Evolutionary conservation across 2,888 invertebrate genomes (phyloP).

Genomic region (Lepidonotus clava): DNA sequence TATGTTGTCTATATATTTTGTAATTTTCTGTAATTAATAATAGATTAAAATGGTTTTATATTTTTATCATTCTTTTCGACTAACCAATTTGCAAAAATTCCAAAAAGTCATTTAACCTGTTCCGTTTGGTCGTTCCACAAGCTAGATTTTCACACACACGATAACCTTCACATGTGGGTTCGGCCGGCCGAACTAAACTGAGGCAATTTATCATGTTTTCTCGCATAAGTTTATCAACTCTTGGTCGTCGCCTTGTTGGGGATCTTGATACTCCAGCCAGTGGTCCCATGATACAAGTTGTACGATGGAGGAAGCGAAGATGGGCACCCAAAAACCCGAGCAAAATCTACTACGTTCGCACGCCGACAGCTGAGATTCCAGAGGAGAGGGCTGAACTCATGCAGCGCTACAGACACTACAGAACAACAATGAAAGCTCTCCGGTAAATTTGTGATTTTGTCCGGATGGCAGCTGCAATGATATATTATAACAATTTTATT

Average conservation of each 20-base stretch:
- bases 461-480: no score
- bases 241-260: not conserved
- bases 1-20: no score
- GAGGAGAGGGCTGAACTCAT: slow-evolving; percentile 67
- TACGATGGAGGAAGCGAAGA: slow-evolving; percentile 73
- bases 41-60: no score
- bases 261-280: slow-evolving; percentile 28
- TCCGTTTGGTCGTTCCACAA: slow-evolving; percentile 13
- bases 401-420: slow-evolving; percentile 64
- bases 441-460: slow-evolving; percentile 64
- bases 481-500: no score
- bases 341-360: slow-evolving; percentile 72
- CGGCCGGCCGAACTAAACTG: not conserved
- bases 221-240: not conserved
- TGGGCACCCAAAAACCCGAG: slow-evolving; percentile 68
- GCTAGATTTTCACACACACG: not conserved
- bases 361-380: slow-evolving; percentile 68
- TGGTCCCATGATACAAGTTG: slow-evolving; percentile 41
- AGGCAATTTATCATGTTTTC: slow-evolving; percentile 35
- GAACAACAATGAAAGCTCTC: slow-evolving; percentile 64
- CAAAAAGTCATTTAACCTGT: not conserved
- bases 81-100: no score
- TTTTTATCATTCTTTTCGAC: no score
- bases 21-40: no score
- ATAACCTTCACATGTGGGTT: slow-evolving; percentile 8